Evolutionary conservation across 2,888 invertebrate genomes (phyloP).

Genomic region (Dilophus febrilis): DNA sequence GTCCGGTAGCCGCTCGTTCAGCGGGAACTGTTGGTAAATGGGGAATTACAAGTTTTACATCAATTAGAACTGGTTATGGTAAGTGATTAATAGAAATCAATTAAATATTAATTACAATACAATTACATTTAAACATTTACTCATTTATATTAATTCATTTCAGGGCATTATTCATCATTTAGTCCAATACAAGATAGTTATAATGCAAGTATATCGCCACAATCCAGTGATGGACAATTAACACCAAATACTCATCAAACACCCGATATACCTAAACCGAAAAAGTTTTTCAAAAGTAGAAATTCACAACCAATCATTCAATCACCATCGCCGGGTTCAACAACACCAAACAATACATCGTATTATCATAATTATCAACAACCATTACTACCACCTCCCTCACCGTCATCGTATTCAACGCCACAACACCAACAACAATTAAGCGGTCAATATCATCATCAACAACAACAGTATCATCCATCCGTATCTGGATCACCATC

Average conservation of each 20-base stretch:
- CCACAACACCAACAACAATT: conserved; percentile 5
- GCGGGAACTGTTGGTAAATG: conserved; percentile 86
- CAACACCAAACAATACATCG: conserved; percentile 26
- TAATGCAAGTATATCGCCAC: conserved; percentile 21
- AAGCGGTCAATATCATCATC: neutral
- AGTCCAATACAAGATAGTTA: conserved; percentile 11
- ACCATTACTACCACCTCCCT: conserved; percentile 24
- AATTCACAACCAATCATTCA: conserved; percentile 37
- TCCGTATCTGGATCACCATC: too few relatives aligned
- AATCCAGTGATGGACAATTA: conserved; percentile 2
- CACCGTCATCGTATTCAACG: conserved; percentile 9
- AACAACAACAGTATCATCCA: neutral
- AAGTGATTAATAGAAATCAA: conserved; percentile 1
- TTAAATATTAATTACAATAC: neutral
- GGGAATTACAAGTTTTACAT: conserved; percentile 88
- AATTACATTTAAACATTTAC: neutral
- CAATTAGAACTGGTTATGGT: conserved; percentile 42
- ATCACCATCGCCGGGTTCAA: neutral
- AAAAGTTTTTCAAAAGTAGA: conserved; percentile 80
- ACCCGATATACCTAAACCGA: conserved; percentile 42
- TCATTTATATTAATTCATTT: conserved; percentile 4
- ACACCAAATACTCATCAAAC: conserved; percentile 11
- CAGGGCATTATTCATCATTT: neutral
- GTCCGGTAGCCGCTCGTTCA: conserved; percentile 74
- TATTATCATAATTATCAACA: conserved; percentile 1